Percentiles rank a stretch among this genome's conserved stretches.
Evolutionary conservation across 2,797 vertebrate species (phyloP).

Genomic region (Poecilia wingei): DNA sequence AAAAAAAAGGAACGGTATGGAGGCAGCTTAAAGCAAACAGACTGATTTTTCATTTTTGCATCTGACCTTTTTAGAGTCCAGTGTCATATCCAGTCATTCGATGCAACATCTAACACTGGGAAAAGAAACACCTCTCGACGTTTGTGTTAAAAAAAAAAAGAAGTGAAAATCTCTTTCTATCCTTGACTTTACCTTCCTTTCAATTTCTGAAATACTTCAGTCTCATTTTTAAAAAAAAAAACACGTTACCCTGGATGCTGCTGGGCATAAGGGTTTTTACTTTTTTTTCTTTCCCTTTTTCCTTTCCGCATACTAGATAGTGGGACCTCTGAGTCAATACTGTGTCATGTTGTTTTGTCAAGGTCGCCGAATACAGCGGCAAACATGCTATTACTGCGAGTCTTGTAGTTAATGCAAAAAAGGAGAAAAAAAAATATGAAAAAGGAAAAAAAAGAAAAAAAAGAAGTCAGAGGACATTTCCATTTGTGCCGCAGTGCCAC

Average conservation of each 20-base stretch:
- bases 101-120: slow-evolving; percentile 15
- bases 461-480: slow-evolving; percentile 26
- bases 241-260: slow-evolving; percentile 52
- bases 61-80: slow-evolving; percentile 49
- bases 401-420: slow-evolving; percentile 31
- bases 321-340: slow-evolving; percentile 51
- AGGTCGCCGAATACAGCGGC: slow-evolving; percentile 45
- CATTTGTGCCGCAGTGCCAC: slow-evolving; percentile 48
- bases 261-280: slow-evolving; percentile 28
- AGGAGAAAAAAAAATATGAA: neutral
- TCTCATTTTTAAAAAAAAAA: slow-evolving; percentile 29
- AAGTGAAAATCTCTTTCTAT: slow-evolving; percentile 44
- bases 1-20: neutral
- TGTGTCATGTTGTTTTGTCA: slow-evolving; percentile 45
- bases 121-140: slow-evolving; percentile 41
- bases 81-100: slow-evolving; percentile 31
- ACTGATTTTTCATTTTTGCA: slow-evolving; percentile 50
- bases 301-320: slow-evolving; percentile 55
- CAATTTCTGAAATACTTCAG: slow-evolving; percentile 56
- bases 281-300: too few relatives aligned
- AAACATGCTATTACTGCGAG: slow-evolving; percentile 46
- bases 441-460: neutral
- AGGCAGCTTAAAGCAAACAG: slow-evolving; percentile 41
- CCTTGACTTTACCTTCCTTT: slow-evolving; percentile 55
- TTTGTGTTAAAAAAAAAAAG: slow-evolving; percentile 27